A percentile compares a stretch with the other conserved stretches of the same genome.
Conservation (phyloP, 2,113 vertebrate species). For the Sialia sialis region DNA sequence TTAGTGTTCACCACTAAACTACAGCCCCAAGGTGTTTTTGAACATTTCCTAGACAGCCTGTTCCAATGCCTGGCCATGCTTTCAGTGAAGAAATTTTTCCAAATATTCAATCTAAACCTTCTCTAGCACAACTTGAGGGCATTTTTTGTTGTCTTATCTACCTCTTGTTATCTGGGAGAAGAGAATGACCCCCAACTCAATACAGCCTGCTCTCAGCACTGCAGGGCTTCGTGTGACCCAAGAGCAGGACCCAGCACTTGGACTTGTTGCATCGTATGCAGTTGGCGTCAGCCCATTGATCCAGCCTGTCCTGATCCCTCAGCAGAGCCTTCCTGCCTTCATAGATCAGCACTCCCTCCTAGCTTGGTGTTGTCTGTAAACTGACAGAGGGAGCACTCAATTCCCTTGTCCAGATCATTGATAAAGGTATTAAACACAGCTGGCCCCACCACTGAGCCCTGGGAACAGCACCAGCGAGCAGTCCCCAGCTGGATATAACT, state of each 20-base stretch:
- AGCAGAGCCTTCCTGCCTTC: not conserved
- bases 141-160: not conserved
- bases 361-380: not conserved
- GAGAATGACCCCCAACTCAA: not conserved
- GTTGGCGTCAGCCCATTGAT: not conserved
- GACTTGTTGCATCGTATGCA: not conserved
- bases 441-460: not conserved
- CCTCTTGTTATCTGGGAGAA: not conserved
- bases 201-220: not conserved
- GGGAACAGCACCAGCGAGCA: not conserved
- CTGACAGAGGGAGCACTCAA: not conserved
- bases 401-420: not conserved
- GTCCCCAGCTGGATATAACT: not conserved
- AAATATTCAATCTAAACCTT: not conserved
- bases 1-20: not conserved
- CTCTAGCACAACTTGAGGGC: not conserved
- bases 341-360: not conserved
- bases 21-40: not conserved
- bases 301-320: not conserved
- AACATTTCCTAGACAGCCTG: not conserved
- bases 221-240: not conserved
- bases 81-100: not conserved
- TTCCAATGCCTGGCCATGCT: not conserved
- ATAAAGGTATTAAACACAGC: not conserved
- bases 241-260: not conserved